phyloP scores from a whole-genome alignment of 2,113 vertebrate species.

The Hyperopisus bebe region DNA sequence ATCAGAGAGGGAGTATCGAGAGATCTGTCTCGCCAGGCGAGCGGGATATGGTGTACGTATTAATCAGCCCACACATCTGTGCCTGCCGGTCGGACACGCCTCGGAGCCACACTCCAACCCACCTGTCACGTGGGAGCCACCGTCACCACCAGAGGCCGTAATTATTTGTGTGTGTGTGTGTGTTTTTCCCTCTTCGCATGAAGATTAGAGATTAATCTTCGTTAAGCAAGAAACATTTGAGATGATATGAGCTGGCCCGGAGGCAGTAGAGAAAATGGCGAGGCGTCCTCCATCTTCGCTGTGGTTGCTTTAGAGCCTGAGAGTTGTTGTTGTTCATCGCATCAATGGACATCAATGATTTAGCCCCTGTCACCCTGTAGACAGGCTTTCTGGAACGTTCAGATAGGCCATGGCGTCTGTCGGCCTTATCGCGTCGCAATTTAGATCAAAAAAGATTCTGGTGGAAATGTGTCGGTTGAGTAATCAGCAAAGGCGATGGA shows the following conservation, averaged over 20 bases:
- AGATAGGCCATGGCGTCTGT: neutral
- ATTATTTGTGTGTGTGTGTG: slow-evolving; percentile 28
- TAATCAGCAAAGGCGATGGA: neutral
- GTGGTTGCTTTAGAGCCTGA: neutral
- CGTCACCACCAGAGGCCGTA: slow-evolving; percentile 28
- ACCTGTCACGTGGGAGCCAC: slow-evolving; percentile 32
- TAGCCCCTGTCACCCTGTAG: neutral
- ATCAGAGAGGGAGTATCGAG: slow-evolving; percentile 84
- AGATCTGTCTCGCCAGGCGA: slow-evolving; percentile 93
- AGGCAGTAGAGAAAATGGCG: neutral
- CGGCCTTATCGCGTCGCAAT: slow-evolving; percentile 1
- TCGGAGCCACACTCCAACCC: slow-evolving; percentile 40
- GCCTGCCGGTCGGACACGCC: slow-evolving; percentile 70
- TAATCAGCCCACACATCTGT: slow-evolving; percentile 99
- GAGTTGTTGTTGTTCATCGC: neutral
- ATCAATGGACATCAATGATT: neutral
- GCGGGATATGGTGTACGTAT: slow-evolving; percentile 82
- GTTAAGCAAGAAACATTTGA: slow-evolving; percentile 25
- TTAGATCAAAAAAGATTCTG: slow-evolving; percentile 10
- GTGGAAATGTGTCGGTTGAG: neutral
- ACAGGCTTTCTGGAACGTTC: neutral
- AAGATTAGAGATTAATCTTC: slow-evolving; percentile 41
- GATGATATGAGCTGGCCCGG: neutral
- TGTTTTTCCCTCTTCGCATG: slow-evolving; percentile 34
- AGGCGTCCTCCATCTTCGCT: neutral